These are phyloP conservation scores for Helicoverpa armigera DNA, from an alignment of 1,140 invertebrate species.

Conservation along the genomic window DNA sequence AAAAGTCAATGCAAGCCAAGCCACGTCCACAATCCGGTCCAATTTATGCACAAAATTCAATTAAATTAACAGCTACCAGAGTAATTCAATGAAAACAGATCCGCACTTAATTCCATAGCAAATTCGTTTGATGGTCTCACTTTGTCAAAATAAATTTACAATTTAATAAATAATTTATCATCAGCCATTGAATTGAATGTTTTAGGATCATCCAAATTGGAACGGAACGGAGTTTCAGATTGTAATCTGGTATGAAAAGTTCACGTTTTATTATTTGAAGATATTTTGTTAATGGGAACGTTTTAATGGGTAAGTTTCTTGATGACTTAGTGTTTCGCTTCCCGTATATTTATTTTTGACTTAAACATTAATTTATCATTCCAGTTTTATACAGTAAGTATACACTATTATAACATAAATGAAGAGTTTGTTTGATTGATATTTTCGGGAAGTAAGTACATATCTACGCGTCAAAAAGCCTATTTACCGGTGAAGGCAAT, in stretches of 20 bases:
- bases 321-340: neutral
- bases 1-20: too few relatives aligned
- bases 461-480: too few relatives aligned
- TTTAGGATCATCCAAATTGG: constrained; percentile 34
- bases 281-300: neutral
- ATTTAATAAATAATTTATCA: constrained; percentile 38
- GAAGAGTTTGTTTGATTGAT: too few relatives aligned
- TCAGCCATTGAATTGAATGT: constrained; percentile 32
- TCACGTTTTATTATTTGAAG: constrained; percentile 3
- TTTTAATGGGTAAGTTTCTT: neutral
- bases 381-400: too few relatives aligned
- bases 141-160: constrained; percentile 39
- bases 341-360: too few relatives aligned
- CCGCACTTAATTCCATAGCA: neutral
- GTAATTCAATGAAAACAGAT: constrained; percentile 12
- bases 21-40: neutral
- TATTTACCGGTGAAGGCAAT: too few relatives aligned
- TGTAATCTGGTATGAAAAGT: constrained; percentile 31
- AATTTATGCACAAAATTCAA: neutral
- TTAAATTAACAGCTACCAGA: constrained; percentile 29
- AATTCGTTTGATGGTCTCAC: constrained; percentile 34
- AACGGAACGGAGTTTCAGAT: constrained; percentile 5
- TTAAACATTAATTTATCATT: too few relatives aligned
- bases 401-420: too few relatives aligned
- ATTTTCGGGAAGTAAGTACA: too few relatives aligned